Base-by-base conservation (phyloP, 2,888 invertebrate species). In the Dicyrtoma fusca region DNA sequence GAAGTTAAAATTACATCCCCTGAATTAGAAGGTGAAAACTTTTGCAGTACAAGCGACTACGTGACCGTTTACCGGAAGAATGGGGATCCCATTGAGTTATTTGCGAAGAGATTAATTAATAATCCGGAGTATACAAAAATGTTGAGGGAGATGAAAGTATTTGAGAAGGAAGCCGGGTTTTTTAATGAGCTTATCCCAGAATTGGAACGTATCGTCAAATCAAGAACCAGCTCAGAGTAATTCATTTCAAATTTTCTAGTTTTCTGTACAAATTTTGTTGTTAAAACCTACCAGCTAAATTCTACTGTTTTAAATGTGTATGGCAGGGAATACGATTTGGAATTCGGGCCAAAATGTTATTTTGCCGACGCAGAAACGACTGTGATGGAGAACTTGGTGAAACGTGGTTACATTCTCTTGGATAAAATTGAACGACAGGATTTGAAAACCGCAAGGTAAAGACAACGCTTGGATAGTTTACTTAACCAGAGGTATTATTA, bases 281-380 rank as follows among this genome's bases (percentile, higher is more conserved):
- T 19, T 55, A 34, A 26, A 61, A 61, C 14, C 26, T 34, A 5
- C 19, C 11, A 17, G 17, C 17, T 42, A 17, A 42, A 14, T 34
- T 8, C 8, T 34, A 8, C 4, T 34, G 8, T 34, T 34, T 34
- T 34, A 5, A 34, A 34, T 44, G 17, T 25, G 19, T 11, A 11
- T n/a, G 42, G 44, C 8, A 42, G 21, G 8, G 19, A 17, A 0
- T 71, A 64, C 51, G 42, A 23, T 2, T 26, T 71, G 47, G 59
- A 70, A n/a, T 66, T 74, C 66, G 42, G 66, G 19, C 74, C 74
- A 34, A 71, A 66, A 42, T 47, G 51, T 19, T 71, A 44, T 25
- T 74, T 59, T 34, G 65, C 69, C 5, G 57, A 61, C 21, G 25
- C 42, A 13, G 65, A 70, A n/a, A 26, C 26, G 8, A 42, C 66